Percentiles rank a stretch among this genome's conserved stretches.
These are phyloP conservation scores for Masticophis lateralis DNA, from an alignment of 2,797 vertebrate species.

Conservation along the genomic window DNA sequence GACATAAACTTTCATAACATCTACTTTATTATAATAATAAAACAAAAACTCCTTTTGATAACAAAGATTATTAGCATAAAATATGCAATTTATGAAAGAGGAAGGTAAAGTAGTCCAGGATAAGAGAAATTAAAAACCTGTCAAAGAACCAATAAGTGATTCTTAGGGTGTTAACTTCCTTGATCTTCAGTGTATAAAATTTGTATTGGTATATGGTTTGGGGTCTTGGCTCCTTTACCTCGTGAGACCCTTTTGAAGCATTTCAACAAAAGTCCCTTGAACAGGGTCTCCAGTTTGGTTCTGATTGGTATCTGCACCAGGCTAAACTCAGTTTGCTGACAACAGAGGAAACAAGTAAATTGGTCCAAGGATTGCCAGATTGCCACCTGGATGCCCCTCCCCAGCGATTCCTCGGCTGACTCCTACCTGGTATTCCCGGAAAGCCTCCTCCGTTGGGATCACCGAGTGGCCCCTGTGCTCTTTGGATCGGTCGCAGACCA, in stretches of 20 bases:
- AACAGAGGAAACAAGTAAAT: too few relatives aligned
- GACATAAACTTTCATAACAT: not conserved
- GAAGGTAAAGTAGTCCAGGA: not conserved
- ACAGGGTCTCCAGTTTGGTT: too few relatives aligned
- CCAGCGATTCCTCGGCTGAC: not conserved
- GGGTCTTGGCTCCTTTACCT: not conserved
- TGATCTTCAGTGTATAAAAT: not conserved
- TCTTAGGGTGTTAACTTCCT: too few relatives aligned
- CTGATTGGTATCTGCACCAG: too few relatives aligned
- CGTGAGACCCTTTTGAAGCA: not conserved
- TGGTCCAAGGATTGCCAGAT: not conserved
- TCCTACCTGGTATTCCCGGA: not conserved
- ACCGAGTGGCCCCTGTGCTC: not conserved
- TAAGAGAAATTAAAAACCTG: not conserved
- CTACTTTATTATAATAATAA: not conserved
- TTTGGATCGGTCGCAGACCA: not conserved
- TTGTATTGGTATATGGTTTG: not conserved
- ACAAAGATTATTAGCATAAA: not conserved
- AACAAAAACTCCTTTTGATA: not conserved
- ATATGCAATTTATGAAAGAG: not conserved
- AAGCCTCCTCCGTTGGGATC: not conserved
- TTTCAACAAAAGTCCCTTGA: not conserved
- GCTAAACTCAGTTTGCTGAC: too few relatives aligned
- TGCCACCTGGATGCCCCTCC: not conserved
- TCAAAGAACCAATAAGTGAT: not conserved